Conservation (phyloP, 2,888 invertebrate species). For the Synanthedon andrenaeformis region DNA sequence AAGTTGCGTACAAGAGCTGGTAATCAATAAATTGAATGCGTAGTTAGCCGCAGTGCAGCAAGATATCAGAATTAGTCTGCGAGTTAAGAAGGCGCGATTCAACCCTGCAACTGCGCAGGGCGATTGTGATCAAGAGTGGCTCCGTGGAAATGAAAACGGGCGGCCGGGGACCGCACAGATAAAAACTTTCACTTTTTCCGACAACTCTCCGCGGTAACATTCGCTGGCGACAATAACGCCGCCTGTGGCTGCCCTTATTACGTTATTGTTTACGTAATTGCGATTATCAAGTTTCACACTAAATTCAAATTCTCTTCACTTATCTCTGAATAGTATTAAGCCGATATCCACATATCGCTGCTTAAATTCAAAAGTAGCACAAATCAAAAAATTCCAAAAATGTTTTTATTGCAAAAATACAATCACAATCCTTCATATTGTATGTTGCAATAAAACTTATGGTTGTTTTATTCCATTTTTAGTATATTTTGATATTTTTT, state of each 20-base stretch:
- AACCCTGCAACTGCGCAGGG: constrained; percentile 25
- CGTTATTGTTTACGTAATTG: constrained; percentile 51
- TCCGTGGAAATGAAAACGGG: constrained; percentile 57
- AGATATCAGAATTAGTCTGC: background rate
- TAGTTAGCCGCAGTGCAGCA: background rate
- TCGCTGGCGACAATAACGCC: constrained; percentile 43
- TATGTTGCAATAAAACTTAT: too few species aligned
- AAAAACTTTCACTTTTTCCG: constrained; percentile 67
- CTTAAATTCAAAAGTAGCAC: too few species aligned
- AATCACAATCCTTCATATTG: too few species aligned
- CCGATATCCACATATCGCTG: background rate
- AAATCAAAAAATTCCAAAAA: too few species aligned
- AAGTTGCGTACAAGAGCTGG: too few species aligned
- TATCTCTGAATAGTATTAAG: constrained; percentile 7
- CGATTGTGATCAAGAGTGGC: constrained; percentile 56
- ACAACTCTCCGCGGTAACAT: constrained; percentile 52
- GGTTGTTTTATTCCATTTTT: too few species aligned
- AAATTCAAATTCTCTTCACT: constrained; percentile 17
- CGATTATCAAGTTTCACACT: constrained; percentile 41
- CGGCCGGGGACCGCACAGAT: constrained; percentile 53
- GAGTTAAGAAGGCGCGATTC: constrained; percentile 12
- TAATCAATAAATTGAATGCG: too few species aligned
- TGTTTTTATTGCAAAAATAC: too few species aligned
- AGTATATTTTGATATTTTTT: too few species aligned
- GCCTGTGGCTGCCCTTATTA: constrained; percentile 48